A percentile compares a stretch with the other conserved stretches of the same genome.
These are phyloP conservation scores for Glaucidium brasilianum DNA, from an alignment of 2,113 vertebrate species.

Conservation along the genomic window DNA sequence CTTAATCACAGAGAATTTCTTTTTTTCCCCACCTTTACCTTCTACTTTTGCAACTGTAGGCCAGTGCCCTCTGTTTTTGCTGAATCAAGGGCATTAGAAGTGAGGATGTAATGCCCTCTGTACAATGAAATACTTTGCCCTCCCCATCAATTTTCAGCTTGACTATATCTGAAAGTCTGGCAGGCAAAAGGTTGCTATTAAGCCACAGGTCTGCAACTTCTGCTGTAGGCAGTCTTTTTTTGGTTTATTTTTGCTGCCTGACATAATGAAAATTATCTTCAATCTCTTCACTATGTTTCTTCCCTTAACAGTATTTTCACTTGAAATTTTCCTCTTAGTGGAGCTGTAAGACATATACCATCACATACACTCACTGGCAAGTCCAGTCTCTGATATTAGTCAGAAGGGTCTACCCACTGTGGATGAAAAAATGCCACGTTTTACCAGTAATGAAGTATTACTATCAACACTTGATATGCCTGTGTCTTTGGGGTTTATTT, in stretches of 20 bases:
- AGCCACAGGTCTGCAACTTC: conserved; percentile 2
- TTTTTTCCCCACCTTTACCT: not conserved
- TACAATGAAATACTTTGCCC: not conserved
- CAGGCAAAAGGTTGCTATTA: conserved; percentile 3
- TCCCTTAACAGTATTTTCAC: not conserved
- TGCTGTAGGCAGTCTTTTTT: conserved; percentile 19
- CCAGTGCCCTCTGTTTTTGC: not conserved
- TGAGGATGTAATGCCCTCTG: not conserved
- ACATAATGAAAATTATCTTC: conserved; percentile 24
- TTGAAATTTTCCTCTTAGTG: not conserved
- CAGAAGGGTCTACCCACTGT: not conserved
- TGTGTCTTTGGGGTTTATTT: not conserved
- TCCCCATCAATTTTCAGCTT: not conserved
- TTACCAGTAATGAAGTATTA: not conserved
- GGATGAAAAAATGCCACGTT: not conserved
- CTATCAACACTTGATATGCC: not conserved
- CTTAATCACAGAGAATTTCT: not conserved
- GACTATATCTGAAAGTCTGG: not conserved
- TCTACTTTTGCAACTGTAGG: not conserved
- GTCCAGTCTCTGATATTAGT: not conserved
- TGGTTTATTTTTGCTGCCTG: conserved; percentile 12
- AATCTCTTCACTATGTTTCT: not conserved
- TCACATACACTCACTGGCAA: not conserved
- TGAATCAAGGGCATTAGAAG: not conserved
- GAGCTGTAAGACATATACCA: not conserved